Evolutionary conservation across 2,797 vertebrate species (phyloP).

Genomic region (Melanitta fusca): DNA sequence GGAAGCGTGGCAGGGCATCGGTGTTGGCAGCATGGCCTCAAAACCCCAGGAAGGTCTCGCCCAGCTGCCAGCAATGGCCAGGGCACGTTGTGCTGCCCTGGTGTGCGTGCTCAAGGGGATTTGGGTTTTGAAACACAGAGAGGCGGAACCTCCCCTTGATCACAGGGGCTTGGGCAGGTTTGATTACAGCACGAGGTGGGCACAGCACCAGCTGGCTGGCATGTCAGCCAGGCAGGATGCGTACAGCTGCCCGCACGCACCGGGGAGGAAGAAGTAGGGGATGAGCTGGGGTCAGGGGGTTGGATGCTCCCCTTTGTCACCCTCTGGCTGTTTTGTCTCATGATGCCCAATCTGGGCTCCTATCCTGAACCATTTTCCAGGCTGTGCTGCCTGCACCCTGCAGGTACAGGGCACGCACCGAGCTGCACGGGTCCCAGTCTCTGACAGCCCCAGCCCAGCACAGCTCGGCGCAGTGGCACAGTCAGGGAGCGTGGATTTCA

Average conservation of each 20-base stretch:
- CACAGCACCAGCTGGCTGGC: neutral
- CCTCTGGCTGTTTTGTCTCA: neutral
- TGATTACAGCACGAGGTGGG: neutral
- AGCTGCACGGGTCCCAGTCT: too few species aligned
- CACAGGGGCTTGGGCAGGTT: neutral
- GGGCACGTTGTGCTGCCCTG: fast-evolving
- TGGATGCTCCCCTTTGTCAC: neutral
- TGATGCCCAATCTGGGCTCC: neutral
- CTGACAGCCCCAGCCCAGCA: neutral
- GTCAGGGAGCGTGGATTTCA: neutral
- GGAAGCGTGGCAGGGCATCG: neutral
- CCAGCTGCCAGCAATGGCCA: fast-evolving
- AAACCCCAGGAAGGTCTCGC: neutral
- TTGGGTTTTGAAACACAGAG: neutral
- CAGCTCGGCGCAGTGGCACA: neutral
- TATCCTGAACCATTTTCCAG: neutral
- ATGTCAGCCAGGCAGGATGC: neutral
- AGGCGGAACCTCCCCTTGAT: neutral
- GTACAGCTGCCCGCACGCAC: neutral
- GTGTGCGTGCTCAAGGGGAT: neutral
- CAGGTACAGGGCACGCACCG: neutral
- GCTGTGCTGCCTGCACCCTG: neutral
- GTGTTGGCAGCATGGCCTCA: neutral
- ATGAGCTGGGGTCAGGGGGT: neutral
- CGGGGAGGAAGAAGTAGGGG: neutral